Evolutionary conservation across 2,888 invertebrate genomes (phyloP).

Genomic region (Parasteatoda lunata): DNA sequence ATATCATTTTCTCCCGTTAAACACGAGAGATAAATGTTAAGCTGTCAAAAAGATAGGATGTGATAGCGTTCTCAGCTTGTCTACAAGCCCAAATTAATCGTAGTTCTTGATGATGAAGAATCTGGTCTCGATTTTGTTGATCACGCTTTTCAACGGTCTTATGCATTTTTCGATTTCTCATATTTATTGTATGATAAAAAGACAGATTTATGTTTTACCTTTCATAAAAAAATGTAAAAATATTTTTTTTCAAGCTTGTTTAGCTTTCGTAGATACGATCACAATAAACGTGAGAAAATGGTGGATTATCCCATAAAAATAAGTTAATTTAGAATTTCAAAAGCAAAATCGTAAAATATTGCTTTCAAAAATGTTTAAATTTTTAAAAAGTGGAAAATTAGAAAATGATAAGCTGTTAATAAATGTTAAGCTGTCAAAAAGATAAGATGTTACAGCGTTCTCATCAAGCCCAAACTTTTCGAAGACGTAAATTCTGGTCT

Average conservation of each 20-base stretch:
- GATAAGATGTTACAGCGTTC: conserved; percentile 51
- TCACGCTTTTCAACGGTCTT: conserved; percentile 42
- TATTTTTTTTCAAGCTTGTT: too few relatives aligned
- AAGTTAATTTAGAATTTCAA: too few relatives aligned
- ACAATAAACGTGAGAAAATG: too few relatives aligned
- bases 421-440: conserved; percentile 60
- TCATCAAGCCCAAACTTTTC: conserved; percentile 12
- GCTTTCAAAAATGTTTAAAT: too few relatives aligned
- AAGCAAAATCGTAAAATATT: too few relatives aligned
- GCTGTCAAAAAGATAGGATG: conserved; percentile 58
- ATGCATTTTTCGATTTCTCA: neutral
- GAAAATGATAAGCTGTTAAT: neutral
- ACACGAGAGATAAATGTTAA: conserved; percentile 61
- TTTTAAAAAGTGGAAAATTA: too few relatives aligned
- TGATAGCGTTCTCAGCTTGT: conserved; percentile 52
- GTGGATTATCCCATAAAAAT: too few relatives aligned
- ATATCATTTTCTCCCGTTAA: conserved; percentile 56
- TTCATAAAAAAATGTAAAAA: too few relatives aligned
- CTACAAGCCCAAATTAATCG: conserved; percentile 42
- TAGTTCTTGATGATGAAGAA: conserved; percentile 27
- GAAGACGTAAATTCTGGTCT: conserved; percentile 19
- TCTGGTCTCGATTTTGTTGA: conserved; percentile 14
- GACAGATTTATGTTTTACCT: too few relatives aligned
- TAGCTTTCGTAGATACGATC: too few relatives aligned
- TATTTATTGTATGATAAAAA: too few relatives aligned